Conservation (phyloP, 2,888 invertebrate species). For the Tetranychus piercei region DNA sequence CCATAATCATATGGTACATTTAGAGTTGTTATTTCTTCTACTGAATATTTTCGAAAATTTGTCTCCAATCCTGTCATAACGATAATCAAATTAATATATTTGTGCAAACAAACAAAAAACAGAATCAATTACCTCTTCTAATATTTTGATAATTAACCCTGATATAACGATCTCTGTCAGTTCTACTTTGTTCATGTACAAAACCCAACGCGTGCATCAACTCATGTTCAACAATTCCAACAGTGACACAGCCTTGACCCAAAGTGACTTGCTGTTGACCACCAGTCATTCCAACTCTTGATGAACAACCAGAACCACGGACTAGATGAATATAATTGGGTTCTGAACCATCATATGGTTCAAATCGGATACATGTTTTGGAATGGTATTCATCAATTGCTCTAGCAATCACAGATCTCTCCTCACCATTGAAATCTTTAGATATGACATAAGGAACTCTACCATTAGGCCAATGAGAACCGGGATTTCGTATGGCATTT, state of each 20-base stretch:
- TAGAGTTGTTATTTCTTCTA: conserved; percentile 45
- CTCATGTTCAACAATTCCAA: conserved; percentile 22
- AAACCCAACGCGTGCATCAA: conserved; percentile 23
- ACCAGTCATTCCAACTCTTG: conserved; percentile 16
- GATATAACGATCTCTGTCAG: conserved; percentile 22
- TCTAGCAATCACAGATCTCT: conserved; percentile 10
- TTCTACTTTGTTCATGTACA: conserved; percentile 20
- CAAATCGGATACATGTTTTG: conserved; percentile 32
- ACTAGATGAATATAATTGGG: conserved; percentile 9
- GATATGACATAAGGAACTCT: conserved; percentile 17
- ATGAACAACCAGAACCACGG: conserved; percentile 16
- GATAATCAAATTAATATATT: not conserved
- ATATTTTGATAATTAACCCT: conserved; percentile 18
- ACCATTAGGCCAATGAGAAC: conserved; percentile 13
- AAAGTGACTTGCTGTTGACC: conserved; percentile 18
- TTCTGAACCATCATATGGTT: conserved; percentile 1
- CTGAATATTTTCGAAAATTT: conserved; percentile 42
- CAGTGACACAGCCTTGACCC: conserved; percentile 15
- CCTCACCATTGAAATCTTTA: conserved; percentile 2
- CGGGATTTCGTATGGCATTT: conserved; percentile 31
- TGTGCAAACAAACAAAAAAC: not conserved
- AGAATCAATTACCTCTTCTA: not conserved
- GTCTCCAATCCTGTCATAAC: not conserved
- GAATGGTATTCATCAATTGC: conserved; percentile 12
- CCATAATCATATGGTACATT: conserved; percentile 49